Percentiles rank a stretch among this genome's conserved stretches.
These are phyloP conservation scores for Leptobrachium ailaonicum DNA, from an alignment of 2,113 vertebrate genomes.

Conservation along the genomic window DNA sequence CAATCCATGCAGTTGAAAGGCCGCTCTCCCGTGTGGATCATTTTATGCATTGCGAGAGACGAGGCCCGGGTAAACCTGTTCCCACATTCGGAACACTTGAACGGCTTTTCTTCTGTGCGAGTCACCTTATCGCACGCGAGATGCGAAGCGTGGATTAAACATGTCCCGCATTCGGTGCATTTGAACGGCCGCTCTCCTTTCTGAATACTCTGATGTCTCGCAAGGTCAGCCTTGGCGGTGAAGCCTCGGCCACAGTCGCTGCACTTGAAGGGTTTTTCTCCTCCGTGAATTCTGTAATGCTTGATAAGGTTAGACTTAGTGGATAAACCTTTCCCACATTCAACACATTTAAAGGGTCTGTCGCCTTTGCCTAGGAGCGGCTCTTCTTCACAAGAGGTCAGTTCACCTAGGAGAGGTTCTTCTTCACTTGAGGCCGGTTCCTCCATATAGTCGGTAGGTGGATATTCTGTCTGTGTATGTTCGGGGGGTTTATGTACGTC, in stretches of 20 bases:
- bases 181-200: neutral
- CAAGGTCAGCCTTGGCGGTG: neutral
- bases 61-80: neutral
- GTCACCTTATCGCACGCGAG: neutral
- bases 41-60: neutral
- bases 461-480: no score
- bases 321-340: neutral
- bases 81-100: neutral
- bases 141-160: neutral
- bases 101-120: neutral
- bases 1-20: no score
- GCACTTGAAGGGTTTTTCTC: no score
- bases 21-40: no score
- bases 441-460: no score
- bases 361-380: no score
- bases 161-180: neutral
- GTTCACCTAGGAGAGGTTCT: no score
- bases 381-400: no score
- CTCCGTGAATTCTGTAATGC: no score
- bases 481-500: no score
- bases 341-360: neutral
- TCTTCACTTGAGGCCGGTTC: no score
- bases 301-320: neutral
- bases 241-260: neutral
- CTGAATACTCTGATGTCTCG: constrained; percentile 3